Evolutionary conservation across 1,140 invertebrate species (phyloP).

Genomic region (Conus ventricosus): DNA sequence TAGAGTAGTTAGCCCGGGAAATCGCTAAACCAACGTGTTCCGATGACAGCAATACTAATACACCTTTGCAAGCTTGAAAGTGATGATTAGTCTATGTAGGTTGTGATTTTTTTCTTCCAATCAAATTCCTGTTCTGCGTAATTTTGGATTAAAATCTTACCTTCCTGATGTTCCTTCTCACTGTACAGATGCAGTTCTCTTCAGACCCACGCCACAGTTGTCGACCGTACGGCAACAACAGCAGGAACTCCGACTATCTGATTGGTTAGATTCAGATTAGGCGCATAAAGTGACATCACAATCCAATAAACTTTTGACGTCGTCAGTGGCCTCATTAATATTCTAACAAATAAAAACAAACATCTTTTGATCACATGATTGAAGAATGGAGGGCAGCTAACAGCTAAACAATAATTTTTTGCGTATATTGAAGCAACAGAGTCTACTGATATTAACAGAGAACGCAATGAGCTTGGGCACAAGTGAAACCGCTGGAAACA

Average conservation of each 20-base stretch:
- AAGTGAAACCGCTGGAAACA: not conserved
- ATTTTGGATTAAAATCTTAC: conserved; percentile 1
- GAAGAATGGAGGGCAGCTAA: not conserved
- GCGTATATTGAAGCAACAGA: too few relatives aligned
- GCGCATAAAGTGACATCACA: conserved; percentile 54
- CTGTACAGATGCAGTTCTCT: conserved; percentile 17
- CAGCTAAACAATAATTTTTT: not conserved
- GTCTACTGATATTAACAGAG: too few relatives aligned
- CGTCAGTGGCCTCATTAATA: conserved; percentile 46
- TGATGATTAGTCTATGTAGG: conserved; percentile 47
- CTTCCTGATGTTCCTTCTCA: conserved; percentile 13
- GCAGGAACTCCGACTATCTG: conserved; percentile 36
- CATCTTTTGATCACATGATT: conserved; percentile 46
- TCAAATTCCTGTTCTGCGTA: not conserved
- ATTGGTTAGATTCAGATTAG: conserved; percentile 60
- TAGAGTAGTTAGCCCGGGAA: not conserved
- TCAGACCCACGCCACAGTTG: conserved; percentile 57
- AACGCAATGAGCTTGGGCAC: not conserved
- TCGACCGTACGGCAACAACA: conserved; percentile 35
- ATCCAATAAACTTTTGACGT: conserved; percentile 48
- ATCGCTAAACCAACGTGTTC: not conserved
- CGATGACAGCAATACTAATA: conserved; percentile 19
- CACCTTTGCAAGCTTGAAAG: conserved; percentile 39
- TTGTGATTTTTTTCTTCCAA: conserved; percentile 37
- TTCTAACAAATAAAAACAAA: conserved; percentile 44